Conservation (phyloP, 2,888 invertebrate genomes). For the Invenusta paracnida region DNA sequence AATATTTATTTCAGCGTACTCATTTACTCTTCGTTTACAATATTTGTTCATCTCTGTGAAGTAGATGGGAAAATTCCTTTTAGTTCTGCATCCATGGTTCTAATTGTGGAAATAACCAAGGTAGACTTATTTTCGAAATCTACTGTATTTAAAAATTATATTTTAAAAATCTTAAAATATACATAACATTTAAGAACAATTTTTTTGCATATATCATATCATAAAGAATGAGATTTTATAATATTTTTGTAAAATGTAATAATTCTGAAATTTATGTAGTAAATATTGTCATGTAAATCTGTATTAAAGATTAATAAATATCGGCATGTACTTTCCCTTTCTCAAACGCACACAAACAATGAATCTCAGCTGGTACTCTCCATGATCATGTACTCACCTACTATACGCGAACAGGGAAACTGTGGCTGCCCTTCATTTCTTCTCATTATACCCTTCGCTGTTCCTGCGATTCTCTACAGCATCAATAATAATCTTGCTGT, state of each 20-base stretch:
- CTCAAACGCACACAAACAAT: not conserved
- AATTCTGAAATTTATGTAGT: too few species aligned
- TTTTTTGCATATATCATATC: conserved; percentile 38
- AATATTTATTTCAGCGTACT: not conserved
- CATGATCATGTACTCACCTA: conserved; percentile 18
- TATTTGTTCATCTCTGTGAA: conserved; percentile 56
- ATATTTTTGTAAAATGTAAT: too few species aligned
- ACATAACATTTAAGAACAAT: conserved; percentile 1
- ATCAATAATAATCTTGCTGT: conserved; percentile 59
- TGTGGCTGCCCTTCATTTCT: not conserved
- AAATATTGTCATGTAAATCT: too few species aligned
- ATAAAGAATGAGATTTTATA: too few species aligned
- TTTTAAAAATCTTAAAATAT: not conserved
- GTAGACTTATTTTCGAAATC: conserved; percentile 48
- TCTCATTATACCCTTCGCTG: conserved; percentile 49
- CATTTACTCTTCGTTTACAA: conserved; percentile 56
- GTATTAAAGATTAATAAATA: too few species aligned
- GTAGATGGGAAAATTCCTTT: conserved; percentile 54
- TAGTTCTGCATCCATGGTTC: conserved; percentile 54
- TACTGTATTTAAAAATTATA: too few species aligned
- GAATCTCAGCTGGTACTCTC: conserved; percentile 40
- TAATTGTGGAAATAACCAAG: conserved; percentile 55
- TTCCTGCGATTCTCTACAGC: conserved; percentile 58
- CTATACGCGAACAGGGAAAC: not conserved
- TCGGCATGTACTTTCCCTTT: too few species aligned